A percentile compares a stretch with the other conserved stretches of the same genome.
phyloP scores from a whole-genome alignment of 2,113 vertebrate genomes.

The Brienomyrus brachyistius region DNA sequence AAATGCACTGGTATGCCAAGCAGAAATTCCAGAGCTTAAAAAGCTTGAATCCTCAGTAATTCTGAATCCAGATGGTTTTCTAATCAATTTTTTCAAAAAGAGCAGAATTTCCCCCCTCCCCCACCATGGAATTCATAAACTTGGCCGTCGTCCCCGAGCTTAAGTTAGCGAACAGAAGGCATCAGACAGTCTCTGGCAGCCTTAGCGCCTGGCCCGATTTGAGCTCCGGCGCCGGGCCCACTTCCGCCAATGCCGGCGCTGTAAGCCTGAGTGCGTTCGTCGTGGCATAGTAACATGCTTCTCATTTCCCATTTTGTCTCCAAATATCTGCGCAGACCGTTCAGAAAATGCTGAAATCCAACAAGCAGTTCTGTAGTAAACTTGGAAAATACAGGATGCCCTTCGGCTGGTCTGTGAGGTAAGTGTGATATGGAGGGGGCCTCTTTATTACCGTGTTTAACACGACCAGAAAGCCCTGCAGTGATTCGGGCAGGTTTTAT shows the following conservation, averaged over 20 bases:
- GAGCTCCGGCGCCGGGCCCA: neutral
- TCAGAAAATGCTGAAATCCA: constrained; percentile 90
- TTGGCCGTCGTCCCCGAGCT: constrained; percentile 34
- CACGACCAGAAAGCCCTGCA: neutral
- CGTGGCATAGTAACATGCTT: neutral
- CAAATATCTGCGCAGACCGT: constrained; percentile 62
- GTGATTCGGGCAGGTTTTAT: neutral
- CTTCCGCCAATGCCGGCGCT: neutral
- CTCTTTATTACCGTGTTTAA: neutral
- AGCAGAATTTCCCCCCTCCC: constrained; percentile 32
- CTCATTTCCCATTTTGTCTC: constrained; percentile 10
- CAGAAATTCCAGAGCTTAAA: constrained; percentile 15
- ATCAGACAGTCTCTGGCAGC: constrained; percentile 33
- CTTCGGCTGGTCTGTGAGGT: constrained; percentile 96
- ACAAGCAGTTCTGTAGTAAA: constrained; percentile 90
- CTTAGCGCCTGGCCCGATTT: constrained; percentile 30
- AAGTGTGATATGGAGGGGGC: constrained; percentile 34
- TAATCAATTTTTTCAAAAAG: constrained; percentile 31
- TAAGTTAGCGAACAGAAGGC: constrained; percentile 43
- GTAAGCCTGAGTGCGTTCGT: neutral
- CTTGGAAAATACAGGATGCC: constrained; percentile 95
- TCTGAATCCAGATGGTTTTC: constrained; percentile 33
- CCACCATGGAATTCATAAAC: constrained; percentile 31
- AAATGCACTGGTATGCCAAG: neutral
- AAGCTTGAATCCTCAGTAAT: constrained; percentile 32